phyloP scores from a whole-genome alignment of 2,797 vertebrate species.

The Poeciliopsis presidionis region DNA sequence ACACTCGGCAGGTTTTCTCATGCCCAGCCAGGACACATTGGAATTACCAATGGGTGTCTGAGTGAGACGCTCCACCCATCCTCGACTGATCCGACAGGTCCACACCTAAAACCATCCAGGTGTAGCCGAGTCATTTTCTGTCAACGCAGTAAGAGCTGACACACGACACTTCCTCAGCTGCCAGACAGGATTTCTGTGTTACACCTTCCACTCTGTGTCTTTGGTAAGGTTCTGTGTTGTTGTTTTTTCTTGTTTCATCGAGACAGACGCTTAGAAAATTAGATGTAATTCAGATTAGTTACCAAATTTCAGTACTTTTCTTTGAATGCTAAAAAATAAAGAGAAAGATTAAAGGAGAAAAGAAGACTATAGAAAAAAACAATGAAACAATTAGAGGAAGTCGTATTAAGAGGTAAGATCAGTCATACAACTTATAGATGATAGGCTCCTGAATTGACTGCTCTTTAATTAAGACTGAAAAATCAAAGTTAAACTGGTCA shows the following conservation, averaged over 20 bases:
- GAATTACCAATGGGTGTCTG: background rate
- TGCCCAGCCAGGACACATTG: slow-evolving; percentile 9
- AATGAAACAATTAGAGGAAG: background rate
- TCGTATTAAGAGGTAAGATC: slow-evolving; percentile 24
- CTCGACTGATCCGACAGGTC: slow-evolving; percentile 2
- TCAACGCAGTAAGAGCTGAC: background rate
- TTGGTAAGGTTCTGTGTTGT: slow-evolving; percentile 54
- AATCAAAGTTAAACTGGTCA: background rate
- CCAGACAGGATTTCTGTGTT: slow-evolving; percentile 6
- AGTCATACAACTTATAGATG: background rate
- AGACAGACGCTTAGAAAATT: background rate
- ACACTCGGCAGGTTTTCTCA: slow-evolving; percentile 1
- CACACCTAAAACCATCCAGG: slow-evolving; percentile 41
- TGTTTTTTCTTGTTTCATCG: slow-evolving; percentile 11
- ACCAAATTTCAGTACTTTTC: slow-evolving; percentile 11
- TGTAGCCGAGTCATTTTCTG: slow-evolving; percentile 13
- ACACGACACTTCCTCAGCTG: background rate
- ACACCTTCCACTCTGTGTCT: background rate
- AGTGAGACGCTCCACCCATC: slow-evolving; percentile 45
- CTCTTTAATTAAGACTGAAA: slow-evolving; percentile 9
- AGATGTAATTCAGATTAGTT: background rate
- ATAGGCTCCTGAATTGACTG: slow-evolving; percentile 6
- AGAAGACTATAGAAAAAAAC: background rate
- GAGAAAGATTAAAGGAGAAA: background rate
- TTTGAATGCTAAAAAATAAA: background rate